Base-by-base conservation (phyloP, 2,888 invertebrate genomes). In the Scaptodrosophila latifasciaeformis region DNA sequence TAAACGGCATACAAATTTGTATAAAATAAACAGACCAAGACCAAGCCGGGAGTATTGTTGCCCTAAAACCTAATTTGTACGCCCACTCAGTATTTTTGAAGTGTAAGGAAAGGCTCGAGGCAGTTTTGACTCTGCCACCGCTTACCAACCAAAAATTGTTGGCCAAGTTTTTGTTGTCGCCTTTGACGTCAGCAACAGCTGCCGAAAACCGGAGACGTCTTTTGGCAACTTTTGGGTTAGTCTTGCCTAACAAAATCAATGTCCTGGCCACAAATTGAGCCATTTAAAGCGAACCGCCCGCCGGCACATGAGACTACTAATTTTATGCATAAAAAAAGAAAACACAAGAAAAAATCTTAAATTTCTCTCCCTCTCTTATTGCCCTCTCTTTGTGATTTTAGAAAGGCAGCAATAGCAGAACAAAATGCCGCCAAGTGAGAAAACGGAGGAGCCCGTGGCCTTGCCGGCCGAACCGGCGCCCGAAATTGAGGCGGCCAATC, bases 371-470 rank as follows among this genome's bases (percentile, higher is more conserved):
- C 24, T 3, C 24, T 24, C 24, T 7, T 24, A 3, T 24, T 7
- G 24, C n/a, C 9, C 3, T 30, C 31, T 48, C 35, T 13, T 31
- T 40, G n/a, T 7, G 12, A 30, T 59, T 44, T 15, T 47, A 70
- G 66, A 60, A 66, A 47, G 70, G 0, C 40, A 77, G 67, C 13
- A 52, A 49, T 35, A 58, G 55, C 37, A 61, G 78, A 67, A 65
- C 76, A 83, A 79, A 62, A 85, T 85, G 84, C 80, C 84, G 72
- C 84, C 84, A 84, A 85, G 83, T 62, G 68, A 75, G 62, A 81
- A 78, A 74, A 56, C 70, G 60, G 85, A 84, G 40, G 85, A 82
- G 54, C 59, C 74, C 47, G 70, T 67, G 72, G 72, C 81, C 62
- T 63, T 61, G 54, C 30, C 68, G 35, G 70, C 68, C 34, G 83